phyloP scores from a whole-genome alignment of 2,113 vertebrate species.

The Eretmochelys imbricata region DNA sequence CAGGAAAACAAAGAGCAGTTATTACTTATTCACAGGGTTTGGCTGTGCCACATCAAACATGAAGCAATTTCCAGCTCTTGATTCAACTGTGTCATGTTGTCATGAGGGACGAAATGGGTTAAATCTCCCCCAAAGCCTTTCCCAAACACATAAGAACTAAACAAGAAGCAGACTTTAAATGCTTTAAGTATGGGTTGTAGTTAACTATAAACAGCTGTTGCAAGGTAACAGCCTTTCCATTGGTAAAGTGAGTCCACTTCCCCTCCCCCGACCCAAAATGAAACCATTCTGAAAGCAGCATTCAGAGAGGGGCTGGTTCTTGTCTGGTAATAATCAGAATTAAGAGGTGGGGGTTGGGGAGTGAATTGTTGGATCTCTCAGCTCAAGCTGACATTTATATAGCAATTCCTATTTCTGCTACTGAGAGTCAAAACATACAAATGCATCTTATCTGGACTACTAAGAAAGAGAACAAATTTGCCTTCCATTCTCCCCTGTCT shows the following conservation, averaged over 20 bases:
- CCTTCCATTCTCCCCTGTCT: background rate
- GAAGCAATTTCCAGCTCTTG: background rate
- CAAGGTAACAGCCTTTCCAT: slow-evolving; percentile 78
- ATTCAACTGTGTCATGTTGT: background rate
- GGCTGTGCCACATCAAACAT: background rate
- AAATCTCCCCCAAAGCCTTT: slow-evolving; percentile 47
- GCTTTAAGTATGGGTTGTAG: slow-evolving; percentile 75
- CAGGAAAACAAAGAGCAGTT: background rate
- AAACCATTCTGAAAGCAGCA: slow-evolving; percentile 65
- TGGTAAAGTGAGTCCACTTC: slow-evolving; percentile 70
- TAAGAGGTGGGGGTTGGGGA: slow-evolving; percentile 41
- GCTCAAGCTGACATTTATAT: slow-evolving; percentile 70
- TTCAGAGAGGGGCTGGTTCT: slow-evolving; percentile 16
- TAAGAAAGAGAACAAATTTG: slow-evolving; percentile 30
- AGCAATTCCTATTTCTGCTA: slow-evolving; percentile 70
- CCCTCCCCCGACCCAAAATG: slow-evolving; percentile 33
- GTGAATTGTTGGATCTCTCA: slow-evolving; percentile 37
- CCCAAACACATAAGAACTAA: slow-evolving; percentile 72
- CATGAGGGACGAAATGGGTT: slow-evolving; percentile 54
- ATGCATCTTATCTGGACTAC: slow-evolving; percentile 57
- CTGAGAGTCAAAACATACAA: slow-evolving; percentile 71
- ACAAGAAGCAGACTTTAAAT: slow-evolving; percentile 70
- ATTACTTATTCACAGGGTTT: background rate
- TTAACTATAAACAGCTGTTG: slow-evolving; percentile 86
- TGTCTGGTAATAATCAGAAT: slow-evolving; percentile 76